These are phyloP conservation scores for human DNA, from an alignment of 2,113 vertebrate species.

Conservation along the genomic window GRCh38 chr5:61461501-61462000, in stretches of 20 bases:
- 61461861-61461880: neutral
- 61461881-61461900: neutral
- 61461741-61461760: neutral
- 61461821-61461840: constrained; percentile 14
- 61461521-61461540: neutral
- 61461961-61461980: neutral
- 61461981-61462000: neutral
- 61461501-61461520: neutral
- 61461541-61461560: neutral
- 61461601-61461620: neutral
- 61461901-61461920: constrained; percentile 17
- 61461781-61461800: neutral
- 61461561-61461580: neutral
- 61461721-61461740: neutral
- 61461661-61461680: neutral
- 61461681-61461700: constrained; percentile 1
- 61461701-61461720: neutral
- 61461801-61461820: constrained; percentile 21
- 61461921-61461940: constrained; percentile 31
- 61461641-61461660: neutral
- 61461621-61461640: neutral
- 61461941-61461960: neutral
- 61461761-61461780: constrained; percentile 42
- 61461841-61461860: neutral
- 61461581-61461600: neutral